Percentiles rank a stretch among this genome's conserved stretches.
Conservation (phyloP, 1,140 invertebrate genomes). For the Drosophila simulans region DNA sequence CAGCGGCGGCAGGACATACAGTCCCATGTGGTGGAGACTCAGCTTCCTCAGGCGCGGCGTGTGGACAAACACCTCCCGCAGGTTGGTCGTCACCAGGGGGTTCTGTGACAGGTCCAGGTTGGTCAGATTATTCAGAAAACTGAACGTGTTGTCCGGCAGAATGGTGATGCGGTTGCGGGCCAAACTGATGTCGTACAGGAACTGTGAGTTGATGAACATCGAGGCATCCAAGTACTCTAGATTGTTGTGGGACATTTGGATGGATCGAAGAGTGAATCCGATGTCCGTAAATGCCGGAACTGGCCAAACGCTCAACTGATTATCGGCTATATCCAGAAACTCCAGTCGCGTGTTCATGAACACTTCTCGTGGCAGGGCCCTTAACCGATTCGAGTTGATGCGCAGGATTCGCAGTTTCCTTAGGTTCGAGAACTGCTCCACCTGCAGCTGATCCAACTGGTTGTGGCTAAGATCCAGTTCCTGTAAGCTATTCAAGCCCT, state of each 20-base stretch:
- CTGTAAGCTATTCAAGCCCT: conserved; percentile 90
- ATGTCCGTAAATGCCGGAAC: conserved; percentile 90
- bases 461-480: conserved; percentile 92
- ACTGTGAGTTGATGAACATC: conserved; percentile 92
- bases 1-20: conserved; percentile 90
- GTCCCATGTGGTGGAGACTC: conserved; percentile 90
- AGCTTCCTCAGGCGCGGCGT: conserved; percentile 91
- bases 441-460: conserved; percentile 90
- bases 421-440: conserved; percentile 93
- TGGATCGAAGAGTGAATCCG: conserved; percentile 89
- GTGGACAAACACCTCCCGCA: conserved; percentile 95
- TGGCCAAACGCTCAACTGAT: conserved; percentile 91
- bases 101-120: conserved; percentile 93
- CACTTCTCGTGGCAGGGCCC: conserved; percentile 90
- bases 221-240: conserved; percentile 95
- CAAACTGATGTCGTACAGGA: conserved; percentile 91
- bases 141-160: conserved; percentile 95
- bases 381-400: conserved; percentile 90
- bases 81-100: conserved; percentile 91
- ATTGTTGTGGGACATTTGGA: conserved; percentile 92
- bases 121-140: conserved; percentile 90
- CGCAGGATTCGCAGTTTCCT: conserved; percentile 91
- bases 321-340: conserved; percentile 91
- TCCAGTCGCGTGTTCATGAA: conserved; percentile 92
- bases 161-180: conserved; percentile 93